Percentiles rank a stretch among this genome's conserved stretches.
Evolutionary conservation across 2,797 vertebrate species (phyloP).

Genomic region (Anomalospiza imberbis): DNA sequence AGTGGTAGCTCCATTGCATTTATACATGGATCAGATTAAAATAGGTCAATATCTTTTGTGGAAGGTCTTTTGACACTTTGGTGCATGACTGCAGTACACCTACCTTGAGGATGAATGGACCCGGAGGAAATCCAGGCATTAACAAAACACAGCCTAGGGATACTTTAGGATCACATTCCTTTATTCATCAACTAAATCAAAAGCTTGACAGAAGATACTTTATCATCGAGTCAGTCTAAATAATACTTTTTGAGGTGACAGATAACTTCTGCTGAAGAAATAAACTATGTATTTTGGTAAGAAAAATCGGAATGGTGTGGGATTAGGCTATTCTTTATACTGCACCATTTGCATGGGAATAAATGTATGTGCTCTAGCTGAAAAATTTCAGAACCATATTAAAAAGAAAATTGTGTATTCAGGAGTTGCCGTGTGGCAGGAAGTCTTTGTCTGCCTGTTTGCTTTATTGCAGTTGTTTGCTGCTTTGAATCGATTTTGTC

Average conservation of each 20-base stretch:
- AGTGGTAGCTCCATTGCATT: slow-evolving; percentile 48
- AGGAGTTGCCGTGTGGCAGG: slow-evolving; percentile 46
- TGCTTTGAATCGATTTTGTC: slow-evolving; percentile 73
- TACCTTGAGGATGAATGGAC: slow-evolving; percentile 60
- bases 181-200: slow-evolving; percentile 65
- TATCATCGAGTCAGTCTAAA: slow-evolving; percentile 5
- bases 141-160: slow-evolving; percentile 62
- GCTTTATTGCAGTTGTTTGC: slow-evolving; percentile 65
- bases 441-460: slow-evolving; percentile 72
- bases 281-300: neutral
- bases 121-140: slow-evolving; percentile 49
- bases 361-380: neutral
- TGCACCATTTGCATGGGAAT: neutral
- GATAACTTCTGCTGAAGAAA: slow-evolving; percentile 40
- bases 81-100: slow-evolving; percentile 62
- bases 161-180: slow-evolving; percentile 57
- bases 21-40: slow-evolving; percentile 67
- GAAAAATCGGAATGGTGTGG: rapidly evolving
- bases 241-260: slow-evolving; percentile 36
- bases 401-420: slow-evolving; percentile 21
- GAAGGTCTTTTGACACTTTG: slow-evolving; percentile 56
- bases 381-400: slow-evolving; percentile 12
- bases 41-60: slow-evolving; percentile 66
- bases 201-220: slow-evolving; percentile 36
- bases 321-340: neutral